These are phyloP conservation scores for Nezara viridula DNA, from an alignment of 2,888 invertebrate genomes.

Conservation along the genomic window DNA sequence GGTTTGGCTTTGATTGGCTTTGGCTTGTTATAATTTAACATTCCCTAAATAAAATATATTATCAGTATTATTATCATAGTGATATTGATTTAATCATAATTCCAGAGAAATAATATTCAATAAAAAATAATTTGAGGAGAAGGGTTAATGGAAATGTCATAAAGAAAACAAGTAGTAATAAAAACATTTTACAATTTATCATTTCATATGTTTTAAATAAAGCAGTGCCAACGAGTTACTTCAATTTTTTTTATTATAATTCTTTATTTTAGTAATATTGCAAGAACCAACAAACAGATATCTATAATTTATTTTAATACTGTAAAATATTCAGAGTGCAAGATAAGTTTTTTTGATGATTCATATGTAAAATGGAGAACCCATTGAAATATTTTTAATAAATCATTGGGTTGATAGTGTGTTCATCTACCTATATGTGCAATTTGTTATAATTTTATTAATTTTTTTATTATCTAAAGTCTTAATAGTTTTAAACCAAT, in stretches of 20 bases:
- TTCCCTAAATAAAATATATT: constrained; percentile 43
- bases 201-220: background rate
- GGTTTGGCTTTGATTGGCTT: constrained; percentile 56
- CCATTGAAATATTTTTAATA: too few relatives aligned
- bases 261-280: too few relatives aligned
- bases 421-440: too few relatives aligned
- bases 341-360: background rate
- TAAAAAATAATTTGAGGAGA: background rate
- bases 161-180: background rate
- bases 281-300: background rate
- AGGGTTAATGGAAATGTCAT: background rate
- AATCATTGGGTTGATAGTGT: too few relatives aligned
- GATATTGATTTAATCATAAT: background rate
- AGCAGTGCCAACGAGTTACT: too few relatives aligned
- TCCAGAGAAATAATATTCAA: too few relatives aligned
- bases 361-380: background rate
- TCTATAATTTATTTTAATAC: background rate
- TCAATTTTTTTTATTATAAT: background rate
- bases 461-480: too few relatives aligned
- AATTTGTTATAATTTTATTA: too few relatives aligned
- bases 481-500: too few relatives aligned
- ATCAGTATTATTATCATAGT: background rate
- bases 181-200: background rate
- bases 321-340: background rate
- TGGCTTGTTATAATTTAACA: constrained; percentile 54